phyloP scores from a whole-genome alignment of 2,113 vertebrate genomes.

The Cololabis saira region DNA sequence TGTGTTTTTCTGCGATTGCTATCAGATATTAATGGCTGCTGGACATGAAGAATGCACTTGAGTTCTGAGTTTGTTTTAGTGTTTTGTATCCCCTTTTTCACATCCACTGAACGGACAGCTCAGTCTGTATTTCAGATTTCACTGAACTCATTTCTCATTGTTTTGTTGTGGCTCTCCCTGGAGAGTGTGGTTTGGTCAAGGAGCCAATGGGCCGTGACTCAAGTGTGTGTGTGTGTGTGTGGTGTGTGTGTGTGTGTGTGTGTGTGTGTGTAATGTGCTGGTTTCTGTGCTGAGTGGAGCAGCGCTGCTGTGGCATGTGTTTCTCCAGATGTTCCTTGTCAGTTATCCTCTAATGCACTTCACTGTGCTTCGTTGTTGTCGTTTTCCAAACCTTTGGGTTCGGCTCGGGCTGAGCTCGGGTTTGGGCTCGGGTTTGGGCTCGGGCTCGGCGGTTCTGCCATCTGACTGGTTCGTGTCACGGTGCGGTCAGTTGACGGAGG shows the following conservation, averaged over 20 bases:
- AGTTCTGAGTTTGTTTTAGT: neutral
- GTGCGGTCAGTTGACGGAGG: constrained; percentile 15
- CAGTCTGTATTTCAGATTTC: neutral
- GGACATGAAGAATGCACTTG: neutral
- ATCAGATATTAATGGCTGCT: neutral
- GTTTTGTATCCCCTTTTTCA: neutral
- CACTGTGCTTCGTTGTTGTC: neutral
- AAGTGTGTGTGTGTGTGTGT: no score
- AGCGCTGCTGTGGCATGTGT: constrained; percentile 11
- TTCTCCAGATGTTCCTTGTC: constrained; percentile 22
- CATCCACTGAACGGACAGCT: neutral
- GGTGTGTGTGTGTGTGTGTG: no score
- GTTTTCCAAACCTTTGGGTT: neutral
- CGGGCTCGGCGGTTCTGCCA: no score
- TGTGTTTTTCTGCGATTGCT: constrained; percentile 2
- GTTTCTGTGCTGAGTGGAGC: no score
- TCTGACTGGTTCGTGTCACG: constrained; percentile 8
- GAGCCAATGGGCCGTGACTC: constrained; percentile 55
- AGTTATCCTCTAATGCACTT: neutral
- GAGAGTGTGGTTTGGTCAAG: constrained; percentile 48
- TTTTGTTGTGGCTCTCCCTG: constrained; percentile 37
- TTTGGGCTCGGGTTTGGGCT: no score
- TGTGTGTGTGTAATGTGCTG: no score
- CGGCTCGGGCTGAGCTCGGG: no score
- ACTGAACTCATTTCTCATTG: constrained; percentile 24